phyloP scores from a whole-genome alignment of 2,888 invertebrate species.

The Plemyria rubiginata region DNA sequence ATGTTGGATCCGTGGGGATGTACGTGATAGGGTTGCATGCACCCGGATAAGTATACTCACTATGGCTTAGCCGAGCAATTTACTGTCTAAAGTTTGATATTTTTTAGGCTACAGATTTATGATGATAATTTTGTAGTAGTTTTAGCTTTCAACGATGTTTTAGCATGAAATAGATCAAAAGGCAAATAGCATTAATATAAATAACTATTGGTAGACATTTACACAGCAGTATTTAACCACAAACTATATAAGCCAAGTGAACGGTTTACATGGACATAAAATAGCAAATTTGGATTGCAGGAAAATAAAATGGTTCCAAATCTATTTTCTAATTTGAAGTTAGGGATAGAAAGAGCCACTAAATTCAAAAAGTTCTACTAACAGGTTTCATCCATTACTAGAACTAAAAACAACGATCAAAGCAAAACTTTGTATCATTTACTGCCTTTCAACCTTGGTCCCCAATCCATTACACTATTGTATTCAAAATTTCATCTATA shows the following conservation, averaged over 20 bases:
- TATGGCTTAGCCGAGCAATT: slow-evolving; percentile 15
- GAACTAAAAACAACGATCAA: slow-evolving; percentile 29
- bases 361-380: slow-evolving; percentile 21
- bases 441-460: slow-evolving; percentile 36
- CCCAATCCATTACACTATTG: slow-evolving; percentile 51
- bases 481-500: slow-evolving; percentile 50
- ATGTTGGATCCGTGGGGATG: slow-evolving; percentile 55
- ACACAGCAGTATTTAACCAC: too few relatives aligned
- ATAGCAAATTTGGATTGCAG: too few relatives aligned
- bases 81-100: slow-evolving; percentile 1
- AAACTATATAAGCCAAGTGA: too few relatives aligned
- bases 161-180: too few relatives aligned
- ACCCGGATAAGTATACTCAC: slow-evolving; percentile 18
- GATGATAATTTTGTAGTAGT: too few relatives aligned
- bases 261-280: too few relatives aligned
- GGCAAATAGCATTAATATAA: too few relatives aligned
- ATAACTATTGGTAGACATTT: too few relatives aligned
- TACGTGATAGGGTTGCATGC: slow-evolving; percentile 47
- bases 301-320: slow-evolving; percentile 7
- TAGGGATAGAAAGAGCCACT: slow-evolving; percentile 9
- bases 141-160: too few relatives aligned
- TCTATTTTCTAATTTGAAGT: background rate
- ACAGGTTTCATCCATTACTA: slow-evolving; percentile 30
- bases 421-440: slow-evolving; percentile 38
- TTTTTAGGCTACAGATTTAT: background rate